These are phyloP conservation scores for Aleiodes testaceus DNA, from an alignment of 2,888 invertebrate genomes.

Conservation along the genomic window DNA sequence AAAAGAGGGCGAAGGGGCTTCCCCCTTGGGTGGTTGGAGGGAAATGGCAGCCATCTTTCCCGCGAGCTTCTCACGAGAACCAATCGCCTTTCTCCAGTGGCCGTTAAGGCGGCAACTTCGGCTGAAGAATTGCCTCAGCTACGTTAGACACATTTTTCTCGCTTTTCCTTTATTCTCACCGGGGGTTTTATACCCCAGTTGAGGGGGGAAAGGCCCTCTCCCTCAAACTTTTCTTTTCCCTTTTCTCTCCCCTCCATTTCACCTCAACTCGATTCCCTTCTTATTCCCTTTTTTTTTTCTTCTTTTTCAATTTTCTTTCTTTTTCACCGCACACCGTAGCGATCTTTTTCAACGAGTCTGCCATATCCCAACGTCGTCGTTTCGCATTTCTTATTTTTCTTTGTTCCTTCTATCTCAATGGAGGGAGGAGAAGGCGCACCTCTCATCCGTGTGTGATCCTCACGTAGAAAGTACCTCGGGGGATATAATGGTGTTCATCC, in stretches of 20 bases:
- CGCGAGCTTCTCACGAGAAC: constrained; percentile 71
- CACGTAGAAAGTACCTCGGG: constrained; percentile 56
- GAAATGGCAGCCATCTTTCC: constrained; percentile 74
- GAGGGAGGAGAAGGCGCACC: constrained; percentile 36
- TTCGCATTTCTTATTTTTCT: constrained; percentile 69
- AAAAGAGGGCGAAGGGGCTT: constrained; percentile 56
- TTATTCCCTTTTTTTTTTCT: too few species aligned
- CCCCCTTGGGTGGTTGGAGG: constrained; percentile 71
- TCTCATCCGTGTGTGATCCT: constrained; percentile 36
- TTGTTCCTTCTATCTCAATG: constrained; percentile 60
- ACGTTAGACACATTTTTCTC: constrained; percentile 74
- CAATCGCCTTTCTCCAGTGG: constrained; percentile 70
- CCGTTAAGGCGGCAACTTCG: constrained; percentile 73
- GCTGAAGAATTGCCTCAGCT: constrained; percentile 73
- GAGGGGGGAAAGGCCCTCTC: constrained; percentile 18
- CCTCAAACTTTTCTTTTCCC: constrained; percentile 40
- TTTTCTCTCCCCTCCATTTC: constrained; percentile 31
- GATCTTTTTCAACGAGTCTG: constrained; percentile 45
- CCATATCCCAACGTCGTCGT: constrained; percentile 55
- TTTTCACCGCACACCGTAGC: constrained; percentile 36
- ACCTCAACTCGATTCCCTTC: constrained; percentile 30
- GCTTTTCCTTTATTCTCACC: constrained; percentile 73
- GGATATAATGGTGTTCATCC: constrained; percentile 71
- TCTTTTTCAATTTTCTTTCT: constrained; percentile 41
- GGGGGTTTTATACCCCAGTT: constrained; percentile 43